phyloP scores from a whole-genome alignment of 23 tunicate genomes.

The Clavelina lepadiformis region DNA sequence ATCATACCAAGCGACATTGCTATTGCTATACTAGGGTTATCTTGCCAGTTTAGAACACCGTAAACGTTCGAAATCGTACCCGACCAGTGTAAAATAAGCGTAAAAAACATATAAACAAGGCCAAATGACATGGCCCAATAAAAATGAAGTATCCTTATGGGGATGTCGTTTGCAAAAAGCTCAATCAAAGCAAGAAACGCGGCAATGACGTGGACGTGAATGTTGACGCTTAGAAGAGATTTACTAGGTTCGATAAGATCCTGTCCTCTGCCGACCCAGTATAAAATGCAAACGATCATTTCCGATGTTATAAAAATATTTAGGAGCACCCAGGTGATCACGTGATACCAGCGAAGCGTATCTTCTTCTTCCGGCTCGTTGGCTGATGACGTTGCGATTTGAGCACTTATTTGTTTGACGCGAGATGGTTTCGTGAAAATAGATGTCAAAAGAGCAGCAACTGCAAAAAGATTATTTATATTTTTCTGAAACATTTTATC shows the following conservation, averaged over 20 bases:
- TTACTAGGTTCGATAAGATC: conserved; percentile 19
- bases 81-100: conserved; percentile 25
- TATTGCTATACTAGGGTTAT: conserved; percentile 13
- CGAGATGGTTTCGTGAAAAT: too few relatives aligned
- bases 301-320: conserved; percentile 32
- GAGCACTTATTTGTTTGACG: background rate
- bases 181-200: conserved; percentile 29
- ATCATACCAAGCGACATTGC: conserved; percentile 13
- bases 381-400: background rate
- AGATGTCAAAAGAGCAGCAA: too few relatives aligned
- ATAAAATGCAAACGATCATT: conserved; percentile 14
- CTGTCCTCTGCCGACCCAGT: conserved; percentile 35
- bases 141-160: conserved; percentile 44
- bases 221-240: conserved; percentile 19
- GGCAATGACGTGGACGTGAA: conserved; percentile 55
- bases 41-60: conserved; percentile 37
- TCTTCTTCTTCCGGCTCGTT: background rate
- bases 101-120: conserved; percentile 14
- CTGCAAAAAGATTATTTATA: too few relatives aligned
- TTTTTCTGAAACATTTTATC: too few relatives aligned
- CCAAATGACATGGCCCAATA: conserved; percentile 27
- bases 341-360: conserved; percentile 16
- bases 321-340: conserved; percentile 22
- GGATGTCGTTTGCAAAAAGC: conserved; percentile 9
- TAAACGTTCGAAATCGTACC: conserved; percentile 23